phyloP scores from a whole-genome alignment of 2,888 invertebrate genomes.

The Agrotis clavis region DNA sequence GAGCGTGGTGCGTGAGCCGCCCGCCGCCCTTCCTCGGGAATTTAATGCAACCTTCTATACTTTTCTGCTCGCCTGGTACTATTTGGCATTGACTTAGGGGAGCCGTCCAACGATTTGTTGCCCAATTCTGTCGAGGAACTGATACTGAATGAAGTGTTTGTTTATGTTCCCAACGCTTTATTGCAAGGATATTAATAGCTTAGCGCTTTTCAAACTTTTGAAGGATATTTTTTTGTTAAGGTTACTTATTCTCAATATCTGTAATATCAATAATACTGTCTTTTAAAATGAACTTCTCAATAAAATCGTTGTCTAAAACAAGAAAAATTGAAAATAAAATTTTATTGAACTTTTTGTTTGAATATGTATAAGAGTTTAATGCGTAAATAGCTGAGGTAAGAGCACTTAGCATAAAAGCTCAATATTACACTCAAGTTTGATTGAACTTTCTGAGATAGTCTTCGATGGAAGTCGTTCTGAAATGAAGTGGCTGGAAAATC shows the following conservation, averaged over 20 bases:
- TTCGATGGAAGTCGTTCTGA: constrained; percentile 40
- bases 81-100: constrained; percentile 90
- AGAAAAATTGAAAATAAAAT: constrained; percentile 28
- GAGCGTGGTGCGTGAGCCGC: constrained; percentile 72
- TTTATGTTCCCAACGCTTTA: constrained; percentile 12
- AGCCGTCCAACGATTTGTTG: constrained; percentile 78
- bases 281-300: constrained; percentile 5
- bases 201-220: not conserved
- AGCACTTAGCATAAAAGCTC: constrained; percentile 53
- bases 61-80: constrained; percentile 84
- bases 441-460: constrained; percentile 46
- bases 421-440: constrained; percentile 47
- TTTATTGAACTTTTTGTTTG: constrained; percentile 45
- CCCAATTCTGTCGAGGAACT: constrained; percentile 63
- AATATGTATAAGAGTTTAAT: constrained; percentile 44
- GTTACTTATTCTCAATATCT: not conserved
- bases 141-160: constrained; percentile 35
- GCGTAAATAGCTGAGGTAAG: constrained; percentile 40
- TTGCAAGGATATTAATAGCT: not conserved
- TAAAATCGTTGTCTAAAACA: constrained; percentile 13
- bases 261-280: constrained; percentile 13
- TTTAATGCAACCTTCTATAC: constrained; percentile 77
- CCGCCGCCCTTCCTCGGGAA: constrained; percentile 63
- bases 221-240: not conserved
- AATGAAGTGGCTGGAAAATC: constrained; percentile 46